Evolutionary conservation across 2,888 invertebrate genomes (phyloP).

Genomic region (Neoitamus cyanurus): DNA sequence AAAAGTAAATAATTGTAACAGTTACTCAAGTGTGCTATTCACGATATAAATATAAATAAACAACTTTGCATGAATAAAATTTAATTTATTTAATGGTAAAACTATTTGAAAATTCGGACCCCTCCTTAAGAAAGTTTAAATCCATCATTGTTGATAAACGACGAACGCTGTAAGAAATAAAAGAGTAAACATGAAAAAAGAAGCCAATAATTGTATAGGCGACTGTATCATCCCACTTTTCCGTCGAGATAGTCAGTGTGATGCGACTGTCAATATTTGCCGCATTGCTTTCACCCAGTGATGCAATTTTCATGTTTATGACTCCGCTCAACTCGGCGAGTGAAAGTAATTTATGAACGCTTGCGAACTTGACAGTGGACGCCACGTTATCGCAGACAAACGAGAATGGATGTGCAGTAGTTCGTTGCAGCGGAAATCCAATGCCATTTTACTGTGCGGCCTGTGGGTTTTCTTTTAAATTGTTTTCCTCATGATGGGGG

Average conservation of each 20-base stretch:
- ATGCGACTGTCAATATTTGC: conserved; percentile 12
- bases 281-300: conserved; percentile 13
- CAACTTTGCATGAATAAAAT: no score
- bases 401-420: background rate
- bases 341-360: conserved; percentile 2
- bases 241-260: background rate
- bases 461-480: background rate
- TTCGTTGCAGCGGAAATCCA: background rate
- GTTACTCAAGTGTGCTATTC: no score
- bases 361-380: conserved; percentile 3
- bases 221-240: background rate
- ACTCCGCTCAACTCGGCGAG: background rate
- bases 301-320: conserved; percentile 20
- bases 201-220: background rate
- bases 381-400: background rate
- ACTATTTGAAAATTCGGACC: no score
- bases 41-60: no score
- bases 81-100: no score
- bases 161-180: no score
- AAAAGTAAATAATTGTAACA: no score
- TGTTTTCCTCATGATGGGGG: background rate
- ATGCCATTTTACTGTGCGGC: background rate
- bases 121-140: no score
- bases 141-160: no score
- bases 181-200: background rate